A percentile compares a stretch with the other conserved stretches of the same genome.
Evolutionary conservation across 1,140 invertebrate genomes (phyloP).

Genomic region (Bombus sibiricus): DNA sequence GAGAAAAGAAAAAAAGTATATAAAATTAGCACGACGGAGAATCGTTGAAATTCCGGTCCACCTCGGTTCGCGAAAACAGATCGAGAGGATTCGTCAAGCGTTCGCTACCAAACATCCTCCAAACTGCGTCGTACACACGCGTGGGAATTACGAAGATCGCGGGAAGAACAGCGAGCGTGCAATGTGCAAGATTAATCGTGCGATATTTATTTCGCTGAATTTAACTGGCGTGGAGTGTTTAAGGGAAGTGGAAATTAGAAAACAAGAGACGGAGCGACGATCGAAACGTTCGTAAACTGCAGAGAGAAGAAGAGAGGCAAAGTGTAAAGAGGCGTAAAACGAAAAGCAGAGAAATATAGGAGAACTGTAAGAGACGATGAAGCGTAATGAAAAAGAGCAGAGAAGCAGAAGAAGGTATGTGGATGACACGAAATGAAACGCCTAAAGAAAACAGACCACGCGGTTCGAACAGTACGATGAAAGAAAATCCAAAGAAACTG

Average conservation of each 20-base stretch:
- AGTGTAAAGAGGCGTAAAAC: neutral
- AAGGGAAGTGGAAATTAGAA: neutral
- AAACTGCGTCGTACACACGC: too few species aligned
- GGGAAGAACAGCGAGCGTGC: rapidly evolving
- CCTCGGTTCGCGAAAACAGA: neutral
- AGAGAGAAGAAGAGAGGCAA: neutral
- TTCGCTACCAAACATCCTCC: neutral
- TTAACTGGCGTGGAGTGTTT: neutral
- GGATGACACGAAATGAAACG: too few species aligned
- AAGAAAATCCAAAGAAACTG: neutral
- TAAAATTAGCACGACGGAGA: neutral
- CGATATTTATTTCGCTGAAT: neutral
- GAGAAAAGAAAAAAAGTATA: too few species aligned
- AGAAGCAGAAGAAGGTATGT: too few species aligned
- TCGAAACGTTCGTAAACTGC: neutral
- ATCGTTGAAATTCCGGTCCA: neutral
- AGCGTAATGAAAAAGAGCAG: too few species aligned
- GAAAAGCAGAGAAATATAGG: too few species aligned
- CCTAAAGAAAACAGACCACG: too few species aligned
- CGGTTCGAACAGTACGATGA: too few species aligned
- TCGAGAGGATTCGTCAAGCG: neutral
- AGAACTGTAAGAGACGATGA: too few species aligned
- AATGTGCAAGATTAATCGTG: neutral
- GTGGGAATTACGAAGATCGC: neutral
- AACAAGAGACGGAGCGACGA: too few species aligned